Conservation (phyloP, 2,888 invertebrate species). For the Spodoptera exigua region DNA sequence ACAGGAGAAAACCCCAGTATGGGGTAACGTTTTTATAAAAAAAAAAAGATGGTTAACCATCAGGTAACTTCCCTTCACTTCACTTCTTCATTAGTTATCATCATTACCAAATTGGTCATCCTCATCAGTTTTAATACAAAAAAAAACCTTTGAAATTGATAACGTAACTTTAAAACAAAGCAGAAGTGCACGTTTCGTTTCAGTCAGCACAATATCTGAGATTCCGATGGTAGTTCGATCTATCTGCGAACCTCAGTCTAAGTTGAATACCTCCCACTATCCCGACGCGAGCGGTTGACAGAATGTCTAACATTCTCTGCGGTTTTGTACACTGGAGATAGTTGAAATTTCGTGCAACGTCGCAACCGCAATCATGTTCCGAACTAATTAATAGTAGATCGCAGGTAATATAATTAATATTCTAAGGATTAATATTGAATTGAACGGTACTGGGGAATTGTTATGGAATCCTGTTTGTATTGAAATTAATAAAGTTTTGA, state of each 20-base stretch:
- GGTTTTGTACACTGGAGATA: slow-evolving; percentile 39
- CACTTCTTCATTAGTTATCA: too few species aligned
- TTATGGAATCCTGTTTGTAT: not conserved
- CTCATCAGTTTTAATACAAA: too few species aligned
- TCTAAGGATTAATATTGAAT: not conserved
- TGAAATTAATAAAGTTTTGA: too few species aligned
- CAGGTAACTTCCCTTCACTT: too few species aligned
- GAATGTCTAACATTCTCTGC: slow-evolving; percentile 41
- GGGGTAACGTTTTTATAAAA: too few species aligned
- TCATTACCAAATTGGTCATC: too few species aligned
- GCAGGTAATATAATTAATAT: slow-evolving; percentile 10
- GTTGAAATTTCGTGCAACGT: slow-evolving; percentile 37
- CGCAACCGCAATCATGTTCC: slow-evolving; percentile 37
- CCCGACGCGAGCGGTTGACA: slow-evolving; percentile 29
- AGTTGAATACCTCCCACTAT: slow-evolving; percentile 29
- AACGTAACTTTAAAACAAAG: too few species aligned
- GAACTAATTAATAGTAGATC: slow-evolving; percentile 9
- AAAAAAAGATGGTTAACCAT: too few species aligned
- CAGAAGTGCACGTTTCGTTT: not conserved
- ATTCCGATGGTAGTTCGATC: slow-evolving; percentile 16
- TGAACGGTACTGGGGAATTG: not conserved
- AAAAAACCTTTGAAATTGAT: too few species aligned
- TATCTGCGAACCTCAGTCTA: slow-evolving; percentile 4
- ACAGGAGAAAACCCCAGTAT: too few species aligned
- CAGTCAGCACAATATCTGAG: not conserved